Percentiles rank a stretch among this genome's conserved stretches.
Evolutionary conservation across 2,113 vertebrate genomes (phyloP).

Genomic region (cattle (Bos taurus)): DNA sequence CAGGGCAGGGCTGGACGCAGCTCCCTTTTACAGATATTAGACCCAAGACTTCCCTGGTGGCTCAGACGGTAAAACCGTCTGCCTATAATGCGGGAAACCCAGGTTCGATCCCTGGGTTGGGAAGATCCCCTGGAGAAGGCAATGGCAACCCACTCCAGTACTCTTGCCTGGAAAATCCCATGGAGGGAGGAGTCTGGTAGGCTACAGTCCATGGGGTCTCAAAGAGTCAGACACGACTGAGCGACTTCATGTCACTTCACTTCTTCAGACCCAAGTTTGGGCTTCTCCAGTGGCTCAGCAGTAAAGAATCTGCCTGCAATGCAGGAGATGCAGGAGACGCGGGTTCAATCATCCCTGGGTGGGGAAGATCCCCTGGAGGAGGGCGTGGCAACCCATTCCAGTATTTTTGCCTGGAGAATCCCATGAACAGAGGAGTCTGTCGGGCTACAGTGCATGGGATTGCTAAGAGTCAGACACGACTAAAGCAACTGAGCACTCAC

Average conservation of each 20-base stretch:
- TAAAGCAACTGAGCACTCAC: not conserved
- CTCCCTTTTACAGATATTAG: not conserved
- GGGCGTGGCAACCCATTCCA: not conserved
- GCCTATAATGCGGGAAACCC: not conserved
- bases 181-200: not conserved
- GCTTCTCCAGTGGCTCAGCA: not conserved
- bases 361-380: not conserved
- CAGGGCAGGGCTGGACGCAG: not conserved
- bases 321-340: not conserved
- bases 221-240: not conserved
- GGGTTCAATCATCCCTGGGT: not conserved
- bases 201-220: not conserved
- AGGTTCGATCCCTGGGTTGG: not conserved
- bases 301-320: not conserved
- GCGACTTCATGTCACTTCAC: not conserved
- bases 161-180: not conserved
- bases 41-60: not conserved
- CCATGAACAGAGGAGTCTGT: not conserved
- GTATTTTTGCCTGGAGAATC: not conserved
- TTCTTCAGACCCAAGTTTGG: not conserved
- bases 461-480: not conserved
- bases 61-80: not conserved
- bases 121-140: not conserved
- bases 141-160: not conserved
- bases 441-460: not conserved